phyloP scores from a whole-genome alignment of 1,140 invertebrate species.

The Neuroterus valhalla region DNA sequence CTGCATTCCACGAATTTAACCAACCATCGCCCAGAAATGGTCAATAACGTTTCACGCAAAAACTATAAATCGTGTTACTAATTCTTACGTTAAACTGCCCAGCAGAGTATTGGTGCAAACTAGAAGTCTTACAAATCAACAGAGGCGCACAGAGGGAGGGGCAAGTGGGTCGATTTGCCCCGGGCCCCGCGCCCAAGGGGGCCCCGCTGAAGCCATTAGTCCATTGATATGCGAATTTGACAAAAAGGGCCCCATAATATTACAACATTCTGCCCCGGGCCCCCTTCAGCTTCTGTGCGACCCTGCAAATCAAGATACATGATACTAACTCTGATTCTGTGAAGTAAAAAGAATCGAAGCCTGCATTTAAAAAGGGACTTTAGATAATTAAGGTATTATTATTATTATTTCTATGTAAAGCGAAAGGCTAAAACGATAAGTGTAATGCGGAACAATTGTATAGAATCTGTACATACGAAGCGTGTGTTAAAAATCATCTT shows the following conservation, averaged over 20 bases:
- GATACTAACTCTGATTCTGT: constrained; percentile 13
- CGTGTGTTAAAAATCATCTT: constrained; percentile 55
- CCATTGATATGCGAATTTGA: too few relatives aligned
- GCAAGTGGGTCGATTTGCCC: too few relatives aligned
- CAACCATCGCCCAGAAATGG: not conserved
- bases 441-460: constrained; percentile 48
- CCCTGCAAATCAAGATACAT: constrained; percentile 6
- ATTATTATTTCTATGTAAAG: constrained; percentile 13
- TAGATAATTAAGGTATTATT: constrained; percentile 29
- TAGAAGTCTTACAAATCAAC: constrained; percentile 13
- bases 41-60: not conserved
- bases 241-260: too few relatives aligned
- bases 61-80: constrained; percentile 16
- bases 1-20: constrained; percentile 24
- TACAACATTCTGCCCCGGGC: too few relatives aligned
- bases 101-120: not conserved
- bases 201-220: too few relatives aligned
- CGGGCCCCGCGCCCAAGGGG: too few relatives aligned
- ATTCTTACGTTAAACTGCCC: constrained; percentile 24
- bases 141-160: too few relatives aligned
- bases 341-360: constrained; percentile 15
- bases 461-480: constrained; percentile 62
- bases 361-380: constrained; percentile 29
- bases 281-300: too few relatives aligned
- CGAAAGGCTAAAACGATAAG: constrained; percentile 24